These are phyloP conservation scores for Trachemys scripta DNA, from an alignment of 2,113 vertebrate species.

Conservation along the genomic window DNA sequence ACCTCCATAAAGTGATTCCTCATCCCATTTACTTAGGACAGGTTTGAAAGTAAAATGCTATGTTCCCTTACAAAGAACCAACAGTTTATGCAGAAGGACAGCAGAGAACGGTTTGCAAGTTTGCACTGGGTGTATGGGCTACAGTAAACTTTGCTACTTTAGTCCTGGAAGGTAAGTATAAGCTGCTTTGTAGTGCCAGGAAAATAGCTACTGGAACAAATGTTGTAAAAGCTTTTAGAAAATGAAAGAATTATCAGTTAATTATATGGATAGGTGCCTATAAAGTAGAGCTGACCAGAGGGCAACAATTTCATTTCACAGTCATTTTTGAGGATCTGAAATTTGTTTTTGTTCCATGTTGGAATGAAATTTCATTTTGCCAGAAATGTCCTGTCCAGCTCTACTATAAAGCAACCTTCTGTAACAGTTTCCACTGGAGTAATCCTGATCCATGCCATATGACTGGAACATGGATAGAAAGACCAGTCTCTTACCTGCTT, in stretches of 20 bases:
- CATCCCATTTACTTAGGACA: constrained; percentile 35
- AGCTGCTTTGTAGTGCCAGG: neutral
- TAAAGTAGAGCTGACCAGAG: neutral
- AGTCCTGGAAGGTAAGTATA: neutral
- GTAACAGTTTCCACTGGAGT: neutral
- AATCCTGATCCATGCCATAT: neutral
- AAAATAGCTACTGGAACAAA: neutral
- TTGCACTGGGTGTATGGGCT: neutral
- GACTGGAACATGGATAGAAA: neutral
- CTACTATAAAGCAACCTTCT: neutral
- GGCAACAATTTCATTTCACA: neutral
- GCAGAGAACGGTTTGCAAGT: neutral
- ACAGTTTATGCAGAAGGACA: constrained; percentile 12
- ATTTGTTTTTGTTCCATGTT: neutral
- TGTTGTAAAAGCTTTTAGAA: constrained; percentile 4
- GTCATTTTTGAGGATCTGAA: neutral
- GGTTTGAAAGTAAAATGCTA: constrained; percentile 61
- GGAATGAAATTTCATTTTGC: neutral
- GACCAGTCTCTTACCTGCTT: neutral
- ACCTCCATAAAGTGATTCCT: constrained; percentile 28
- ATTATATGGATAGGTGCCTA: accelerated
- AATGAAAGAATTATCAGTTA: neutral
- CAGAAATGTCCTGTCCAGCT: neutral
- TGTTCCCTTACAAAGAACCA: constrained; percentile 10
- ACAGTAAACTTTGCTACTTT: neutral